These are phyloP conservation scores for Herpetotheres cachinnans DNA, from an alignment of 2,113 vertebrate genomes.

Conservation along the genomic window DNA sequence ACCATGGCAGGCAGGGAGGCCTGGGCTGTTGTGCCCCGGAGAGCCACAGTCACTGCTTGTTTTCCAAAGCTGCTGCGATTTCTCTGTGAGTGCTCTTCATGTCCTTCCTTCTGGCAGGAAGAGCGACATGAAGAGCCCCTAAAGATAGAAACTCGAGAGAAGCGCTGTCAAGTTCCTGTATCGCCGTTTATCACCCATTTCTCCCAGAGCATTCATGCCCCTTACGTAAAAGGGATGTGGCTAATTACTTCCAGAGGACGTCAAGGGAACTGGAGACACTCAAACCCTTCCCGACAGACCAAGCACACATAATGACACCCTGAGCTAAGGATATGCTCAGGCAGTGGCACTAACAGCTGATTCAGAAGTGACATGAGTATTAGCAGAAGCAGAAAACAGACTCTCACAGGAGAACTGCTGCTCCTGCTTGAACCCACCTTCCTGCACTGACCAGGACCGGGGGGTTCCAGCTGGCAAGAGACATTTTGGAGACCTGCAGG, in stretches of 20 bases:
- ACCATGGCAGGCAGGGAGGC: fast-evolving
- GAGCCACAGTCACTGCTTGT: fast-evolving
- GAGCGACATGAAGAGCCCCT: neutral
- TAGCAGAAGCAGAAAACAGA: neutral
- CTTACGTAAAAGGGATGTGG: neutral
- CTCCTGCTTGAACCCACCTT: neutral
- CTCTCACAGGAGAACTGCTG: neutral
- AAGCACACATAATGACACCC: fast-evolving
- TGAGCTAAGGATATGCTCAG: fast-evolving
- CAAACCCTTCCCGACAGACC: neutral
- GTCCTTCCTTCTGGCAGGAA: neutral
- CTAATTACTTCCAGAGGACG: neutral
- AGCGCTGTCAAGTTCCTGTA: neutral
- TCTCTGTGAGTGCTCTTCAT: fast-evolving
- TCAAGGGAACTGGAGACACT: neutral
- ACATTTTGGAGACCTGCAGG: neutral
- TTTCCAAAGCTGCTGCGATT: neutral
- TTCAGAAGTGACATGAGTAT: fast-evolving
- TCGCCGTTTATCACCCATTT: fast-evolving
- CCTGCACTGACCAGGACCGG: fast-evolving
- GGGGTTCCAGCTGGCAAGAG: neutral
- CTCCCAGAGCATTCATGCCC: neutral
- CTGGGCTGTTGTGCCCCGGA: fast-evolving
- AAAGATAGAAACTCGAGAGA: neutral
- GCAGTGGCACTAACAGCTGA: fast-evolving